Conservation (phyloP, 2,113 vertebrate genomes). For the Globicephala melas region DNA sequence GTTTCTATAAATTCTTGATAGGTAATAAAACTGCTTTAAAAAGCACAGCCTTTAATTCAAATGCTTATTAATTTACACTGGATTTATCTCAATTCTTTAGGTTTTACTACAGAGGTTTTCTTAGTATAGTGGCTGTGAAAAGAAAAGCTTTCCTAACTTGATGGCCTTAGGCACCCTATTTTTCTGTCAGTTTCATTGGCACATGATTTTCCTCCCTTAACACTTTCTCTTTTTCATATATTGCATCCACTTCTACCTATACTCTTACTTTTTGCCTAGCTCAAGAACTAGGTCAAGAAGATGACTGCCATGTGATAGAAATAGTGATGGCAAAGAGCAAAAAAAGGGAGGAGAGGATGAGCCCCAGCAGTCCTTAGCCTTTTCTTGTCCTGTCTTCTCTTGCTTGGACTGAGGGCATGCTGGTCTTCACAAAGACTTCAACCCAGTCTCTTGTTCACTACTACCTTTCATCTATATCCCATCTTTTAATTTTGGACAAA, state of each 20-base stretch:
- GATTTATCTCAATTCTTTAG: background rate
- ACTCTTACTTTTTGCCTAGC: background rate
- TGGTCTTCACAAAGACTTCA: background rate
- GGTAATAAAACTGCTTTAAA: background rate
- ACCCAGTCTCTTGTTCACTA: background rate
- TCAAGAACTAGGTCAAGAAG: background rate
- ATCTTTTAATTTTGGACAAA: background rate
- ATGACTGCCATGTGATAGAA: background rate
- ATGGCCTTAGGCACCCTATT: background rate
- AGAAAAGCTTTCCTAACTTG: background rate
- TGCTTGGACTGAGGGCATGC: background rate
- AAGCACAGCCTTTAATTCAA: conserved; percentile 1
- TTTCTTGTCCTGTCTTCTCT: background rate
- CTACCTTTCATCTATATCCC: background rate
- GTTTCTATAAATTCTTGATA: conserved; percentile 18
- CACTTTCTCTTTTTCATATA: background rate
- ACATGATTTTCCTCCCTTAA: background rate
- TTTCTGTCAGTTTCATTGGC: background rate
- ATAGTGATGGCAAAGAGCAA: background rate
- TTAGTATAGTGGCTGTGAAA: background rate
- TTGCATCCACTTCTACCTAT: background rate
- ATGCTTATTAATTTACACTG: background rate
- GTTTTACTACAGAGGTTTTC: background rate
- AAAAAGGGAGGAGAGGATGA: background rate
- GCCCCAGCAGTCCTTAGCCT: background rate